Evolutionary conservation across 2,797 vertebrate genomes (phyloP), one percentile per base, ranked within the genome.

Genomic region (Falco columbarius): DNA sequence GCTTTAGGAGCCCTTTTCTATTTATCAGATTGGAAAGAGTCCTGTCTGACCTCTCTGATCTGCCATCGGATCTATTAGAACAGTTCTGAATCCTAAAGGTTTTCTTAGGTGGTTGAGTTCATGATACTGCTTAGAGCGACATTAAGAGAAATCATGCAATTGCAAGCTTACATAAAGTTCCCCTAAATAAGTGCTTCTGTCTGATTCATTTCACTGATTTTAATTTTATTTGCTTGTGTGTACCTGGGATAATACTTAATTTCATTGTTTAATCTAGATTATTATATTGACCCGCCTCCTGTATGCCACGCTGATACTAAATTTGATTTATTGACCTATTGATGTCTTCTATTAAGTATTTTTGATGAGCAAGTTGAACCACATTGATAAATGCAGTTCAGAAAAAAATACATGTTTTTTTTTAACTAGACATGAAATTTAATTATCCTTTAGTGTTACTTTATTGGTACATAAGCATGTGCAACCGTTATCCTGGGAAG

Each of bases 1-100:
- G 68, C 74, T 92, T 89, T 87, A 86, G 76, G 87, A 86, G n/a
- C 70, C 15, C 36, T 84, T 91, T 93, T 93, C 73, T 74, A 5
- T 75, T 84, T 81, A 83, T 89, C 88, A 83, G 89, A 56, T 89
- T 85, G 81, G 72, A 38, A 65, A 20, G 56, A 70, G 76, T 71
- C 75, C 61, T 88, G 36, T 67, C 7, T 91, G 92, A 95, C 61
- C 89, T 91, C 80, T 86, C 46, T 81, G 79, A 89, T 85, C 65
- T 94, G 66, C 54, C 73, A 55, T 90, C 73, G 38, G 38, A 63
- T 81, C 75, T 93, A 2, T 56, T 65, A 75, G 73, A 75, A 59
- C 29, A 58, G 23, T 36, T 84, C 32, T 59, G 76, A 72, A 54
- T 55, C 26, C 20, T 89, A 21, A 62, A 84, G 87, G 29, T 88